Evolutionary conservation across 2,113 vertebrate genomes (phyloP), one percentile per base, ranked within the genome.

Genomic region (Ramphastos sulfuratus): DNA sequence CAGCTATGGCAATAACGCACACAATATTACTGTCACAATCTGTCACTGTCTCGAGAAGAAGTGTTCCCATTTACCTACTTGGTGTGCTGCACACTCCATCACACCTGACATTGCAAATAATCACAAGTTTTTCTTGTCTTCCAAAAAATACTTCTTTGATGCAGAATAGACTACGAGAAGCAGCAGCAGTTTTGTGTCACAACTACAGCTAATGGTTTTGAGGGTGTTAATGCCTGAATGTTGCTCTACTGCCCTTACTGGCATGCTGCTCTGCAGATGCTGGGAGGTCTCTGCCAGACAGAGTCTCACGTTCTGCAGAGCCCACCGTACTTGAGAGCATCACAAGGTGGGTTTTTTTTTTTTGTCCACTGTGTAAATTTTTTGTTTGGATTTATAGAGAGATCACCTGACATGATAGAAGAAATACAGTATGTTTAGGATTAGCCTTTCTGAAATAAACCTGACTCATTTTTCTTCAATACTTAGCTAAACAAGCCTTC

Each of bases 311-410:
- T 17, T 15, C 31, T 85, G 58, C 48, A 60, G 54, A 88, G 37
- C 12, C 54, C 72, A 72, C 30, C 2, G 8, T 5, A 64, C 65
- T n/a, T 0, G 0, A 83, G 30, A 67, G 30, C 37, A 58, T 9
- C 0, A 0, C 0, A 0, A 85, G 58, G 37, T 19, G 21, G 48
- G 44, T 4, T 7, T 46, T 46, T 7, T 46, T 46, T 75, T 35
- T 82, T 85, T 5, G 7, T 58, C 31, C 39, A 69, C 69, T 15
- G 23, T 14, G 7, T 9, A 75, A 28, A 69, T 54, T 83, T 95
- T 88, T 91, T 35, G 50, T 44, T 37, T 76, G 73, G 24, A 75
- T 83, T 94, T 73, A 75, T 25, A 75, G 15, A 48, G 5, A 86
- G 67, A 91, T 75, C 54, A 61, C 50, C 69, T 69, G 44, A 82